Base-by-base conservation (phyloP, 2,797 vertebrate genomes). In the Betta splendens region DNA sequence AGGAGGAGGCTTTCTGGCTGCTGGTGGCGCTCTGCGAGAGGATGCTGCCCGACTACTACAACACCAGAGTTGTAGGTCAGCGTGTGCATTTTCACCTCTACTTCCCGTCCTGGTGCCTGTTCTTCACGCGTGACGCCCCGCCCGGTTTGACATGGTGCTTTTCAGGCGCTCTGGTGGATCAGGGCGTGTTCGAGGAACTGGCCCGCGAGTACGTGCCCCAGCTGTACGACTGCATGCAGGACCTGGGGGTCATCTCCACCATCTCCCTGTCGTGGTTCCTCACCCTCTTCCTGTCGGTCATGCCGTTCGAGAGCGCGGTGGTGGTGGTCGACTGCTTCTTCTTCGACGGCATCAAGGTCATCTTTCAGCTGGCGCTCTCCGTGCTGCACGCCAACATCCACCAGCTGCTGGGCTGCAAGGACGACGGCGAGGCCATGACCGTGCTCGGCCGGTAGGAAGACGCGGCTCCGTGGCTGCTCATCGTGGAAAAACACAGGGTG, bases 301-400 rank as follows among this genome's bases (percentile, higher is more conserved):
- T 98, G 96, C 98, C 98, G 1, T 98, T 99, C 38, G 97, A 98
- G 89, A 98, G 97, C 2, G 98, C 98, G 0, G 96, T 98, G 63
- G 96, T 98, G 64, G 96, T 99, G 44, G 96, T 99, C 42, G 97
- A 98, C 88, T 99, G 98, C 89, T 98, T 99, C 92, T 99, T 99
- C 91, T 98, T 94, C 52, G 97, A 99, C 85, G 97, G 97, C 88
- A 97, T 99, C 89, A 98, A 98, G 79, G 96, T 98, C 83, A 98
- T 99, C 85, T 98, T 99, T 86, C 98, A 98, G 75, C 85, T 99
- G 74, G 97, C 97, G 0, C 92, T 99, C 0, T 94, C 96, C 0
- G 96, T 99, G 76, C 92, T 99, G 22, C 95, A 99, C 31, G 94
- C 95, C 59, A 99, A 97, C 51, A 95, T 98, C 77, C 92, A 97